Conservation (phyloP, 2,113 vertebrate species). For the Anhinga rufa region DNA sequence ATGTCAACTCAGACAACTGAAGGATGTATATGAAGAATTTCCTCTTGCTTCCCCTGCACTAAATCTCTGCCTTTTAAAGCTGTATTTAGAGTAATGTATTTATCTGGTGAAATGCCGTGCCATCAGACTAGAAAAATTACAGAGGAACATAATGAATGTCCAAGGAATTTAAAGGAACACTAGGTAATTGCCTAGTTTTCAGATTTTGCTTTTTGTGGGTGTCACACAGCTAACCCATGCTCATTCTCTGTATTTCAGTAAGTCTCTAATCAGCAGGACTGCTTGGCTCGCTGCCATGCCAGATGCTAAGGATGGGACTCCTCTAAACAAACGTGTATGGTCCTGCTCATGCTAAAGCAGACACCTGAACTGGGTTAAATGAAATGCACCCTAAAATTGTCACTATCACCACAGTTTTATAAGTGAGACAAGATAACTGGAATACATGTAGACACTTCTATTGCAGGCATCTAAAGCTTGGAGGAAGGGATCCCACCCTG, state of each 20-base stretch:
- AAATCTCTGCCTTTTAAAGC: background rate
- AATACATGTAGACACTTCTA: background rate
- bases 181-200: background rate
- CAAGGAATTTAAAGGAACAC: background rate
- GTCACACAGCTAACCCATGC: background rate
- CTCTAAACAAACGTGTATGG: background rate
- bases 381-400: background rate
- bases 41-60: background rate
- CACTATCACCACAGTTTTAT: background rate
- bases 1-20: background rate
- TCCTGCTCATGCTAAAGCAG: background rate
- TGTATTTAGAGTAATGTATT: background rate
- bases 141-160: background rate
- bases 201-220: background rate
- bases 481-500: background rate
- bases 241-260: background rate
- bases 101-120: background rate
- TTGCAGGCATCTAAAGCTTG: background rate
- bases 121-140: background rate
- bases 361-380: background rate
- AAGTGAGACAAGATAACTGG: background rate
- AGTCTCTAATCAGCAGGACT: background rate
- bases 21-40: background rate
- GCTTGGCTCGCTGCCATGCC: background rate
- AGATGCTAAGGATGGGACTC: background rate